A percentile compares a stretch with the other conserved stretches of the same genome.
These are phyloP conservation scores for Semicossyphus pulcher DNA, from an alignment of 2,113 vertebrate genomes.

Conservation along the genomic window DNA sequence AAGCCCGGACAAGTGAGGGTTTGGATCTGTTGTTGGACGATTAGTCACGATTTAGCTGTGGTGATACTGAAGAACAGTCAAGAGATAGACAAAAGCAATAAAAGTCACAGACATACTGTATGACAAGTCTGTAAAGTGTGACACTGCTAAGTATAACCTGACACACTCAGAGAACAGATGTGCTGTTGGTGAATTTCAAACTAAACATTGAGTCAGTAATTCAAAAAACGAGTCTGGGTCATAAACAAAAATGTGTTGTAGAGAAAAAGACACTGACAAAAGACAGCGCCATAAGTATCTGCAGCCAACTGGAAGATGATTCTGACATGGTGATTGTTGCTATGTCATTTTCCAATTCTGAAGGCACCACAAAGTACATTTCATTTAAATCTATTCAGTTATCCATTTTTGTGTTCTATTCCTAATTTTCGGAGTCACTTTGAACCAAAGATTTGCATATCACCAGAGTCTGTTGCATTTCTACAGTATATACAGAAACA, in stretches of 20 bases:
- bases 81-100: background rate
- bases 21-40: background rate
- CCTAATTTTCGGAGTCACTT: too few relatives aligned
- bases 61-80: background rate
- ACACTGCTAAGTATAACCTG: background rate
- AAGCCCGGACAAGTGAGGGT: conserved; percentile 25
- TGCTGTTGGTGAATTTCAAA: conserved; percentile 16
- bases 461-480: too few relatives aligned
- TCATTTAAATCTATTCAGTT: too few relatives aligned
- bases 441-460: too few relatives aligned
- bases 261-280: too few relatives aligned
- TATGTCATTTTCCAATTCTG: too few relatives aligned
- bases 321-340: too few relatives aligned
- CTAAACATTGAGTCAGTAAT: conserved; percentile 1
- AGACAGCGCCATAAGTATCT: too few relatives aligned
- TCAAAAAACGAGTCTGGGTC: background rate
- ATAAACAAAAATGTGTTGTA: background rate
- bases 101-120: conserved; percentile 4
- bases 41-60: background rate
- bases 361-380: too few relatives aligned
- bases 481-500: too few relatives aligned
- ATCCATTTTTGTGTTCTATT: too few relatives aligned
- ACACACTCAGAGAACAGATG: conserved; percentile 48
- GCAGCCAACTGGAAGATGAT: too few relatives aligned
- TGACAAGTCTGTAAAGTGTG: background rate